Percentiles rank a stretch among this genome's conserved stretches.
These are phyloP conservation scores for Serripes groenlandicus DNA, from an alignment of 2,888 invertebrate species.

Conservation along the genomic window DNA sequence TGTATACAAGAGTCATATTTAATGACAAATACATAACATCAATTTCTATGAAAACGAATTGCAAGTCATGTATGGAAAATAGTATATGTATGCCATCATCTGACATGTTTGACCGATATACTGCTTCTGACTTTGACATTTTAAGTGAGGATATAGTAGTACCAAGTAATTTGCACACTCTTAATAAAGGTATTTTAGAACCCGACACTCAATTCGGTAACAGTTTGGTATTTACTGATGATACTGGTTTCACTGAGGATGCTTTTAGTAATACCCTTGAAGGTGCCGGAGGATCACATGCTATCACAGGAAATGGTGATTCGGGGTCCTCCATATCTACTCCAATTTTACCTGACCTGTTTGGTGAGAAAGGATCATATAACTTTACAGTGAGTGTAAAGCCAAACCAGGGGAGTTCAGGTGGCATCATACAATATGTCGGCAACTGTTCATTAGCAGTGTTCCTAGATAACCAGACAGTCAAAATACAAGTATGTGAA, in stretches of 20 bases:
- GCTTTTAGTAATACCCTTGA: neutral
- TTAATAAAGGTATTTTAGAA: constrained; percentile 23
- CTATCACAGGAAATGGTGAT: constrained; percentile 30
- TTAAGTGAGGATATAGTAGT: constrained; percentile 37
- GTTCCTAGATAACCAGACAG: constrained; percentile 32
- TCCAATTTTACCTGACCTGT: constrained; percentile 25
- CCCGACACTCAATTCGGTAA: constrained; percentile 40
- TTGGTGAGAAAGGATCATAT: constrained; percentile 19
- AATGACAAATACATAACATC: constrained; percentile 32
- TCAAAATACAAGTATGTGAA: constrained; percentile 39
- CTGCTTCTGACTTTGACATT: neutral
- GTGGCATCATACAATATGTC: constrained; percentile 51
- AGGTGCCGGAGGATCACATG: neutral
- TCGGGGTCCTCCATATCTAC: constrained; percentile 28
- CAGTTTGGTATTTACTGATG: constrained; percentile 26
- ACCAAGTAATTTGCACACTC: constrained; percentile 16
- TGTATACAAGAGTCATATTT: constrained; percentile 7
- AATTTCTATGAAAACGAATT: constrained; percentile 33
- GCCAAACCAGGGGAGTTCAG: constrained; percentile 36
- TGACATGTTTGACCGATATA: constrained; percentile 19
- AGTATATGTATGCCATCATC: constrained; percentile 30
- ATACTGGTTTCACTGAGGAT: neutral
- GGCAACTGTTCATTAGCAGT: constrained; percentile 37
- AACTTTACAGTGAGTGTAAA: constrained; percentile 40
- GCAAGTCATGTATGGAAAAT: constrained; percentile 17